Conservation (phyloP, 2,888 invertebrate genomes). For the Nysson spinosus region DNA sequence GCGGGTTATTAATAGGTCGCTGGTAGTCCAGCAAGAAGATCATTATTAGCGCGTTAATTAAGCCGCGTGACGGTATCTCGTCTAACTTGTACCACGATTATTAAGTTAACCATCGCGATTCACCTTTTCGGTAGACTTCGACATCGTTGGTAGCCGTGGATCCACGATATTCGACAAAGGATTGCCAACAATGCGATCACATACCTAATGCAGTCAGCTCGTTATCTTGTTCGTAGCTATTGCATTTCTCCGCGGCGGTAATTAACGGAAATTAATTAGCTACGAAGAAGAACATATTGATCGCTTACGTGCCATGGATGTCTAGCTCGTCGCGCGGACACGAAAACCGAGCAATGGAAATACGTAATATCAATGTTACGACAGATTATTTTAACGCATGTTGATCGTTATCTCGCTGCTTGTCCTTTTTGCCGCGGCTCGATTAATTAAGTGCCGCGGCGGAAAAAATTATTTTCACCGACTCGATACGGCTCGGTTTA, state of each 20-base stretch:
- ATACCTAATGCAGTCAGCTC: constrained; percentile 20
- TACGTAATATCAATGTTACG: constrained; percentile 3
- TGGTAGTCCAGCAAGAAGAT: not conserved
- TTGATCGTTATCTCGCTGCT: constrained; percentile 8
- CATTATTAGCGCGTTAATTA: constrained; percentile 44
- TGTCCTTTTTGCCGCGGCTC: not conserved
- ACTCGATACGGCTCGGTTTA: too few relatives aligned
- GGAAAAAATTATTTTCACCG: too few relatives aligned
- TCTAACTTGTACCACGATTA: constrained; percentile 3
- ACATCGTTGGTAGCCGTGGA: too few relatives aligned
- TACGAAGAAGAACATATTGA: constrained; percentile 55
- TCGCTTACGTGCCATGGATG: constrained; percentile 19
- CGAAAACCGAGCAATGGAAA: not conserved
- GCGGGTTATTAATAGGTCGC: not conserved
- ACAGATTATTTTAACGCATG: constrained; percentile 1
- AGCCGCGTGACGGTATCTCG: constrained; percentile 6
- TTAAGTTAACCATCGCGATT: too few relatives aligned
- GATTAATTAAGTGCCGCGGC: constrained; percentile 2
- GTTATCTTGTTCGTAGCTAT: constrained; percentile 22
- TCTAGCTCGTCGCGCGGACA: not conserved
- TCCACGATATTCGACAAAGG: constrained; percentile 23
- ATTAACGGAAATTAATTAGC: constrained; percentile 73
- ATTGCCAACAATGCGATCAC: constrained; percentile 32
- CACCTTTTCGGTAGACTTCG: too few relatives aligned
- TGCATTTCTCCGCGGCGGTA: constrained; percentile 53